Evolutionary conservation across 2,888 invertebrate species (phyloP).

Genomic region (Chrysina gloriosa): DNA sequence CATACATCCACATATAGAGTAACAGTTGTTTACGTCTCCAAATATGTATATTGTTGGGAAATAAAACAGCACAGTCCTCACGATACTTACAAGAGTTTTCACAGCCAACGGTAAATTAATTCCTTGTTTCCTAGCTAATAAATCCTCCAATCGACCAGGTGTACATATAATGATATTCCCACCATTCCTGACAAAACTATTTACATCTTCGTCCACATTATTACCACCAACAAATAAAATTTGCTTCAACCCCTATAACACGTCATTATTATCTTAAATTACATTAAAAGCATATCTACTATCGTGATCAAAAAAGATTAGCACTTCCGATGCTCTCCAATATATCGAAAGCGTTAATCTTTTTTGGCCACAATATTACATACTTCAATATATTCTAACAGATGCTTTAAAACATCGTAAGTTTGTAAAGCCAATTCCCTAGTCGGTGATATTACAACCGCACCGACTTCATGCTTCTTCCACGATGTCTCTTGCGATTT

Average conservation of each 20-base stretch:
- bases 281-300: no score
- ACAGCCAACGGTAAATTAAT: slow-evolving; percentile 78
- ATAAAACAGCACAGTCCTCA: no score
- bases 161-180: slow-evolving; percentile 93
- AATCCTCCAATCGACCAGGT: slow-evolving; percentile 92
- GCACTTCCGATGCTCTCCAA: slow-evolving; percentile 22
- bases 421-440: slow-evolving; percentile 95
- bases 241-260: slow-evolving; percentile 66
- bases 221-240: slow-evolving; percentile 85
- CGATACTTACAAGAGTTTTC: slow-evolving; percentile 82
- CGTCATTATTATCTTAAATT: no score
- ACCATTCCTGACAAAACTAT: slow-evolving; percentile 74
- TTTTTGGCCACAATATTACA: slow-evolving; percentile 54
- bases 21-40: no score
- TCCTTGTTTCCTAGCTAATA: slow-evolving; percentile 78
- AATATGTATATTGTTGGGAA: no score
- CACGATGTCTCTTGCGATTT: slow-evolving; percentile 73
- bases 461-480: slow-evolving; percentile 83
- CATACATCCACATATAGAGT: no score
- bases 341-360: slow-evolving; percentile 45
- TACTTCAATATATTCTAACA: slow-evolving; percentile 65
- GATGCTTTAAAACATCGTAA: slow-evolving; percentile 71
- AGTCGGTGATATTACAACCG: slow-evolving; percentile 93
- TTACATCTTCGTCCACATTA: slow-evolving; percentile 80
- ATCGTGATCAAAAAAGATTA: no score